Conservation (phyloP, 2,888 invertebrate species). For the Ophonus ardosiacus region DNA sequence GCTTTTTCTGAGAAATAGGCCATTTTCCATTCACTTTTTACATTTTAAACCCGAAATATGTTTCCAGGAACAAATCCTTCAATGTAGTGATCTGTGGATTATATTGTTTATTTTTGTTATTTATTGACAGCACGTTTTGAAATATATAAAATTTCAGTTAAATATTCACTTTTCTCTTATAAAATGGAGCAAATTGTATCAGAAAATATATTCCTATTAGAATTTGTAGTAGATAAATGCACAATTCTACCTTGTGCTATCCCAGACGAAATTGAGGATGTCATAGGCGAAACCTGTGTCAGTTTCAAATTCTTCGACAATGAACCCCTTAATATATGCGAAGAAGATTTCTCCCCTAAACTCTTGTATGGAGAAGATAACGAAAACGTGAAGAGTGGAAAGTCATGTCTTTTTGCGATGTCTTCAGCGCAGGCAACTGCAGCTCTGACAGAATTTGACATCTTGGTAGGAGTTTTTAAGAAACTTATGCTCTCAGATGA, state of each 20-base stretch:
- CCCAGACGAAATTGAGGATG: conserved; percentile 76
- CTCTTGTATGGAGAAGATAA: conserved; percentile 72
- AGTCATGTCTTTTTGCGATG: conserved; percentile 83
- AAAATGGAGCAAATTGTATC: conserved; percentile 76
- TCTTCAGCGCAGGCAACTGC: conserved; percentile 77
- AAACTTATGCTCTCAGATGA: conserved; percentile 79
- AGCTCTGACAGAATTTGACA: conserved; percentile 78
- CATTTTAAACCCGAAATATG: too few relatives aligned
- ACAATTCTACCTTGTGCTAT: conserved; percentile 75
- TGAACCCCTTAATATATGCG: conserved; percentile 80
- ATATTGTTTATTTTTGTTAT: background rate
- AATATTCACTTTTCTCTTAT: background rate
- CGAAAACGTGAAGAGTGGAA: conserved; percentile 80
- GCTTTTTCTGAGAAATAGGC: too few relatives aligned
- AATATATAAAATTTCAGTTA: too few relatives aligned
- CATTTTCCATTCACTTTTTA: too few relatives aligned
- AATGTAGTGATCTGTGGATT: background rate
- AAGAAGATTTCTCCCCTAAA: conserved; percentile 77
- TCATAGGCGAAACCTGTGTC: conserved; percentile 78
- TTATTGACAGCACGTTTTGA: too few relatives aligned
- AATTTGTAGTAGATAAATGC: conserved; percentile 81
- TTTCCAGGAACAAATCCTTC: too few relatives aligned
- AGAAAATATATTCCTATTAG: conserved; percentile 81
- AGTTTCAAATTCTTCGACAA: conserved; percentile 80
- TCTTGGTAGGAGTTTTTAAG: conserved; percentile 79